phyloP scores from a whole-genome alignment of 1,140 invertebrate species.

The Cydia pomonella region DNA sequence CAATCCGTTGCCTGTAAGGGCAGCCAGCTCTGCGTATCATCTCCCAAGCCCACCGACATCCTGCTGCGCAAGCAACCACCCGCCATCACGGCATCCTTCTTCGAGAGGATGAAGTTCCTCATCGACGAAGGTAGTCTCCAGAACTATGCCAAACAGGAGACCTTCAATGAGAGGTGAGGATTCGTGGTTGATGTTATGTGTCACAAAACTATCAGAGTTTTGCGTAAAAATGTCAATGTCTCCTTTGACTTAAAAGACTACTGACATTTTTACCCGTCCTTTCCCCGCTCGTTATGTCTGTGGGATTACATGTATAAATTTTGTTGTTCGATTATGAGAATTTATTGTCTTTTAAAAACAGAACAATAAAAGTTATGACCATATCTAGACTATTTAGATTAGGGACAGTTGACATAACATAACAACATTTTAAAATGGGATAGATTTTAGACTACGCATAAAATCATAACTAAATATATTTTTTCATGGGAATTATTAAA shows the following conservation, averaged over 20 bases:
- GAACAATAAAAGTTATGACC: neutral
- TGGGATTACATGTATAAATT: neutral
- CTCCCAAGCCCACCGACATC: conserved; percentile 96
- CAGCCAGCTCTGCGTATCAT: conserved; percentile 93
- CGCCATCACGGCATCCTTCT: conserved; percentile 97
- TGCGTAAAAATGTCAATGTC: neutral
- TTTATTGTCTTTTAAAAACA: neutral
- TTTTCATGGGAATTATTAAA: too few species aligned
- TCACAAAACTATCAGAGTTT: conserved; percentile 13
- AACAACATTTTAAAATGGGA: neutral
- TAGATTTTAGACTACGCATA: neutral
- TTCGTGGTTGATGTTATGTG: conserved; percentile 66
- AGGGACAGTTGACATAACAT: conserved; percentile 42
- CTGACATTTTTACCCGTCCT: neutral
- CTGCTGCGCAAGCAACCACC: conserved; percentile 96
- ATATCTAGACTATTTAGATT: conserved; percentile 15
- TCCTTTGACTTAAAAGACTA: neutral
- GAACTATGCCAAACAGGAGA: conserved; percentile 95
- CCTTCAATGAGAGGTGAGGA: conserved; percentile 98
- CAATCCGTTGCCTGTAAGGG: conserved; percentile 89
- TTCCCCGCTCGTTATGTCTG: neutral
- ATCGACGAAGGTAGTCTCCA: conserved; percentile 98
- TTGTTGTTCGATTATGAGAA: neutral
- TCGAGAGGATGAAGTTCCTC: conserved; percentile 98
- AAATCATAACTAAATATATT: too few species aligned